Evolutionary conservation across 2,797 vertebrate species (phyloP).

Genomic region (Characodon lateralis): DNA sequence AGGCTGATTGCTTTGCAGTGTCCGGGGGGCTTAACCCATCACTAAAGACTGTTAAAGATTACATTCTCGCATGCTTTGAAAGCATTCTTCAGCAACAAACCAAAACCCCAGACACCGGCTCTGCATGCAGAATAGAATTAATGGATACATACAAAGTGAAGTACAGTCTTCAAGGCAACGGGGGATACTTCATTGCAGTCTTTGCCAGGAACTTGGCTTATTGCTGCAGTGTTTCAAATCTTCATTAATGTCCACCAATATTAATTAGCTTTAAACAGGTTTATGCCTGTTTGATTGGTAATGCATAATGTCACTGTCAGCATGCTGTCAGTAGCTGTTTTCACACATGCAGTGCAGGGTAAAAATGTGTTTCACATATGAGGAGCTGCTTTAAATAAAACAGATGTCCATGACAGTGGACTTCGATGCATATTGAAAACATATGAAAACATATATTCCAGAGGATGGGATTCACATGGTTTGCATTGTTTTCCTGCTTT

Average conservation of each 20-base stretch:
- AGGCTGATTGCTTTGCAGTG: conserved; percentile 69
- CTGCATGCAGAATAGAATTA: conserved; percentile 65
- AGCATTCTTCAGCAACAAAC: conserved; percentile 74
- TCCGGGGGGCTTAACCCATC: conserved; percentile 73
- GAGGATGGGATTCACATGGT: not conserved
- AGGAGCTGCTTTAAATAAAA: not conserved
- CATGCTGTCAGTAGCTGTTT: not conserved
- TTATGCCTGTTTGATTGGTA: not conserved
- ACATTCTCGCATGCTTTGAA: conserved; percentile 71
- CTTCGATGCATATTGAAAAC: not conserved
- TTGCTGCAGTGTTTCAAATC: conserved; percentile 1
- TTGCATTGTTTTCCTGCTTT: not conserved
- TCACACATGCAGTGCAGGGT: not conserved
- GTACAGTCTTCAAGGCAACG: conserved; percentile 46
- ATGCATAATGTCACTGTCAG: no score
- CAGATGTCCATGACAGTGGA: not conserved
- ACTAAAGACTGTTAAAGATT: conserved; percentile 78
- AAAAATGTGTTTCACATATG: not conserved
- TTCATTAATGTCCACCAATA: not conserved
- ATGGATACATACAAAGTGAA: conserved; percentile 55
- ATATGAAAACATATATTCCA: not conserved
- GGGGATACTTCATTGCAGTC: conserved; percentile 29
- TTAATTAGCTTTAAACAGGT: not conserved
- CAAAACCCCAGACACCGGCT: conserved; percentile 61
- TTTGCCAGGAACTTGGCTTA: conserved; percentile 15